Percentiles rank a stretch among this genome's conserved stretches.
These are phyloP conservation scores for Ciconia nigra DNA, from an alignment of 2,797 vertebrate species.

Conservation along the genomic window DNA sequence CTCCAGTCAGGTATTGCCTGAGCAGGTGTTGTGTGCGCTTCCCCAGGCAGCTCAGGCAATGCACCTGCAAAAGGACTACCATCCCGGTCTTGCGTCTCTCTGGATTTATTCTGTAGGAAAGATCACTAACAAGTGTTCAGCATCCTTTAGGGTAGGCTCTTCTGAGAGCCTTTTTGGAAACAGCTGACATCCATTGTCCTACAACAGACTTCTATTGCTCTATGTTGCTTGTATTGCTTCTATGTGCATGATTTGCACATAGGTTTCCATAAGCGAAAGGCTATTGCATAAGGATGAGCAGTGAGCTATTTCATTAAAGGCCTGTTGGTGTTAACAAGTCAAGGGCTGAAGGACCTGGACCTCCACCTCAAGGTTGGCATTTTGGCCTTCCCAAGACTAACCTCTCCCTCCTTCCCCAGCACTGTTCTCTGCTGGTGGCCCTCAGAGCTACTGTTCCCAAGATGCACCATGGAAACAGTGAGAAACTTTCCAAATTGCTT, in stretches of 20 bases:
- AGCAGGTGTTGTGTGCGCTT: constrained; percentile 37
- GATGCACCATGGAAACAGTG: neutral
- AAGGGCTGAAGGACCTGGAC: neutral
- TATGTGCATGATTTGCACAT: neutral
- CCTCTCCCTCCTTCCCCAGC: neutral
- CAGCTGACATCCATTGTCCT: neutral
- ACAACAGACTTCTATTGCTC: neutral
- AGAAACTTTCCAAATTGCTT: neutral
- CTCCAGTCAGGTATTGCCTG: constrained; percentile 21
- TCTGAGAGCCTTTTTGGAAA: neutral
- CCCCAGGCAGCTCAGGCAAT: constrained; percentile 24
- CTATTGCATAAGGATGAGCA: neutral
- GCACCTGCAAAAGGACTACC: constrained; percentile 35
- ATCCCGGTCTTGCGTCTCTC: neutral
- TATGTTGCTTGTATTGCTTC: no score
- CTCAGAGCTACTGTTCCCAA: neutral
- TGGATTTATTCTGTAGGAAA: neutral
- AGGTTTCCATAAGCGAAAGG: neutral
- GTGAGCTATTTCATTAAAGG: neutral
- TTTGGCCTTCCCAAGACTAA: neutral
- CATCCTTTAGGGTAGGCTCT: neutral
- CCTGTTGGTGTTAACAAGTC: neutral
- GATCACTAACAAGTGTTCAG: neutral
- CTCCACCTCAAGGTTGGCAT: neutral
- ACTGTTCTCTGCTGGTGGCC: neutral